Evolutionary conservation across 2,113 vertebrate genomes (phyloP).

Genomic region (Abramis brama): DNA sequence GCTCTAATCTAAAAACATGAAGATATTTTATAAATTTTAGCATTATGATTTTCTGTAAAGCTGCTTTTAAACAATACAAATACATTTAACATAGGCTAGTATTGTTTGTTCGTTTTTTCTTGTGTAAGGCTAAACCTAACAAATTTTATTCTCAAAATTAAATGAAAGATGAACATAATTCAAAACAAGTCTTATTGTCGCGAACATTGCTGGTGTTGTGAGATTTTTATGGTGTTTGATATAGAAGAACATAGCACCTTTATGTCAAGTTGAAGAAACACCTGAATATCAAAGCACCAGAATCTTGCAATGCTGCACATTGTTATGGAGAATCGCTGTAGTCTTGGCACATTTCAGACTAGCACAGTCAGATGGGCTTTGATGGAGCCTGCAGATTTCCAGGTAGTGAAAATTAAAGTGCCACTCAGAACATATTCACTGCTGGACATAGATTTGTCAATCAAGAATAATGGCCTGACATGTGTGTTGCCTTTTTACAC

Average conservation of each 20-base stretch:
- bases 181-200: background rate
- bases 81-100: background rate
- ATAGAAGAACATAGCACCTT: background rate
- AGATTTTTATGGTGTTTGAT: background rate
- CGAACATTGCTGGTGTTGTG: background rate
- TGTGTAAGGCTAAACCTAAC: background rate
- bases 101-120: background rate
- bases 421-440: slow-evolving; percentile 20
- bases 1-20: background rate
- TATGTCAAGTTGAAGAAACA: background rate
- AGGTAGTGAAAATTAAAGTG: slow-evolving; percentile 25
- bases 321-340: background rate
- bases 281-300: background rate
- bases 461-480: slow-evolving; percentile 1
- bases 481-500: background rate
- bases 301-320: background rate
- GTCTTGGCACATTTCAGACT: background rate
- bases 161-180: background rate
- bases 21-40: background rate
- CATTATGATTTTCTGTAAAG: background rate
- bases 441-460: slow-evolving; percentile 28
- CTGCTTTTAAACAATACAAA: background rate
- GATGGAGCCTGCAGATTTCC: background rate
- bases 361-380: background rate
- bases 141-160: background rate